Conservation (phyloP, 1,140 invertebrate genomes). For the Anoplophora glabripennis region DNA sequence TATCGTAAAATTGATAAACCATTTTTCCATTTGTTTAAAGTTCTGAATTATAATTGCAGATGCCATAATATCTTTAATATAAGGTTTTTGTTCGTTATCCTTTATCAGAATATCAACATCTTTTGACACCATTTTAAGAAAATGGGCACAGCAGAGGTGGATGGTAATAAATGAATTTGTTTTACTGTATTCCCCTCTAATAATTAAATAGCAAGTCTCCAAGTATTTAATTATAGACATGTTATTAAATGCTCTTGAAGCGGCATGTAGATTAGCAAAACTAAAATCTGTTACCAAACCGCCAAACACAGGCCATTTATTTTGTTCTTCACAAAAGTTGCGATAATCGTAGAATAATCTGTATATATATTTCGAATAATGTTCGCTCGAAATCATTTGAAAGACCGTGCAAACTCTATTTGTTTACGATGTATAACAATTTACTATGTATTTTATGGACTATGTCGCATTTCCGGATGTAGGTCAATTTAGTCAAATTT, state of each 20-base stretch:
- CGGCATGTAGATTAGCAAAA: constrained; percentile 22
- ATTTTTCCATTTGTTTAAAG: not conserved
- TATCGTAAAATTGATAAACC: no score
- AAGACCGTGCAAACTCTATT: not conserved
- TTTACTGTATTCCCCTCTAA: not conserved
- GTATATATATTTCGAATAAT: constrained; percentile 1
- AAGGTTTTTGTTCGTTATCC: not conserved
- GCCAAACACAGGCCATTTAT: constrained; percentile 12
- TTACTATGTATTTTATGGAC: no score
- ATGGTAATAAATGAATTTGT: not conserved
- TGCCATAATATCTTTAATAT: constrained; percentile 5
- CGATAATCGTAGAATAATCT: constrained; percentile 10
- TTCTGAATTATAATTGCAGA: not conserved
- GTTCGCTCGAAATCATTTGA: not conserved
- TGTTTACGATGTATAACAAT: no score
- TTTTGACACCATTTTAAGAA: constrained; percentile 17
- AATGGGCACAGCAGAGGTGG: constrained; percentile 18
- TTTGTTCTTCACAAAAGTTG: constrained; percentile 2
- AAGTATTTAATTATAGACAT: constrained; percentile 7
- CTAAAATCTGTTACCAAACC: constrained; percentile 11
- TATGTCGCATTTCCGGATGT: no score
- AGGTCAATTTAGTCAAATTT: no score
- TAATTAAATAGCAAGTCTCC: not conserved
- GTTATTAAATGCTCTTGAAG: no score
- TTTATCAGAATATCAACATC: not conserved